Conservation (phyloP, 2,113 vertebrate species). For the Nicator chloris region DNA sequence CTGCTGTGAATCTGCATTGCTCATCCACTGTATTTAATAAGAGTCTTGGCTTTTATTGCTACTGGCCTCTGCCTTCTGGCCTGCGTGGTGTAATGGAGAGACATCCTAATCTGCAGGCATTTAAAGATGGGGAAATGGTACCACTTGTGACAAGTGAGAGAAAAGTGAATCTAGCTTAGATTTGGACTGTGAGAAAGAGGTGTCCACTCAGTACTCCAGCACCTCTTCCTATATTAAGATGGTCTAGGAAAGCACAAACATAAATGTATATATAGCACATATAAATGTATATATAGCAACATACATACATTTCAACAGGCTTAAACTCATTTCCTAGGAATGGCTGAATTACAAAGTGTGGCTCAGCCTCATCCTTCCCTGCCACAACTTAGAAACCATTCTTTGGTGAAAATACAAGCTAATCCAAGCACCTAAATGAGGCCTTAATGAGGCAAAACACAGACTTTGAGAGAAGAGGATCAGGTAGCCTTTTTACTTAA, state of each 20-base stretch:
- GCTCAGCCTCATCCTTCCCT: background rate
- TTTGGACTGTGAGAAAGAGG: background rate
- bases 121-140: background rate
- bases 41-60: background rate
- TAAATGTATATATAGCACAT: fast-evolving
- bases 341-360: background rate
- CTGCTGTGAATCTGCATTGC: background rate
- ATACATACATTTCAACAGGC: background rate
- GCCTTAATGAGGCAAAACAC: background rate
- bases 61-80: background rate
- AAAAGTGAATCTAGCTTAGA: background rate
- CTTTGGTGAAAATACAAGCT: background rate
- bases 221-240: background rate
- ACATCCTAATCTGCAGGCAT: background rate
- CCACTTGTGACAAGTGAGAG: background rate
- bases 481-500: background rate
- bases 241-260: background rate
- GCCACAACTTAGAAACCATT: background rate
- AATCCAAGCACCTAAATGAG: background rate
- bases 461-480: background rate
- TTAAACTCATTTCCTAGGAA: background rate
- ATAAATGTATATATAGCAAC: fast-evolving
- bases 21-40: background rate
- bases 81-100: background rate
- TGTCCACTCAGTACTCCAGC: background rate